These are phyloP conservation scores for Zaprionus lineosus DNA, from an alignment of 2,888 invertebrate genomes.

Conservation along the genomic window DNA sequence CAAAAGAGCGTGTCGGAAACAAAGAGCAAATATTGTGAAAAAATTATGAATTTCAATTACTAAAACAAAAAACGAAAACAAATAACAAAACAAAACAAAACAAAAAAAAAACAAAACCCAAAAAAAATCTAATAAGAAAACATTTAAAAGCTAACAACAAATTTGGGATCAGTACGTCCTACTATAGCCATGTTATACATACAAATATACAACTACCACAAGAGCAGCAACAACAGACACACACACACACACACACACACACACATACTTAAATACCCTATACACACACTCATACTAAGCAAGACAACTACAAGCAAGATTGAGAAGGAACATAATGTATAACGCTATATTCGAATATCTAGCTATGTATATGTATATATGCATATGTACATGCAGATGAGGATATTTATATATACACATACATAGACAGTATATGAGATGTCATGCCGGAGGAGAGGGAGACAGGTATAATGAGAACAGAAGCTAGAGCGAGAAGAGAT, in stretches of 20 bases:
- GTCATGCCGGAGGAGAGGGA: slow-evolving; percentile 13
- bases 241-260: slow-evolving; percentile 44
- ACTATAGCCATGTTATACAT: slow-evolving; percentile 78
- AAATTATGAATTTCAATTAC: slow-evolving; percentile 79
- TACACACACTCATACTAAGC: slow-evolving; percentile 48
- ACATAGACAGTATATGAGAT: slow-evolving; percentile 14
- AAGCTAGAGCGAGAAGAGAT: background rate
- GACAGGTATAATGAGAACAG: background rate
- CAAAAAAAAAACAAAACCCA: background rate
- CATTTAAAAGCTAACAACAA: slow-evolving; percentile 78
- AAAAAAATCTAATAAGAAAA: slow-evolving; percentile 52
- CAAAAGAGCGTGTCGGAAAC: slow-evolving; percentile 71
- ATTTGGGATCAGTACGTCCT: slow-evolving; percentile 81
- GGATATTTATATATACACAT: background rate
- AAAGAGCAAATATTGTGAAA: slow-evolving; percentile 78
- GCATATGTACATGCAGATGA: slow-evolving; percentile 26
- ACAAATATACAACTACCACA: slow-evolving; percentile 61
- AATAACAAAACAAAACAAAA: slow-evolving; percentile 10
- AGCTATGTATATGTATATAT: slow-evolving; percentile 41
- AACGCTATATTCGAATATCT: slow-evolving; percentile 46
- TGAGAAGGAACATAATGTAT: slow-evolving; percentile 66
- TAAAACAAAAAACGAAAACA: slow-evolving; percentile 41
- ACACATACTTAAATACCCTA: too few species aligned
- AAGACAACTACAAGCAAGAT: slow-evolving; percentile 46
- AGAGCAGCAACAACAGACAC: slow-evolving; percentile 47